A percentile compares a stretch with the other conserved stretches of the same genome.
Evolutionary conservation across 2,797 vertebrate species (phyloP).

Genomic region (Toxotes lorentzi): DNA sequence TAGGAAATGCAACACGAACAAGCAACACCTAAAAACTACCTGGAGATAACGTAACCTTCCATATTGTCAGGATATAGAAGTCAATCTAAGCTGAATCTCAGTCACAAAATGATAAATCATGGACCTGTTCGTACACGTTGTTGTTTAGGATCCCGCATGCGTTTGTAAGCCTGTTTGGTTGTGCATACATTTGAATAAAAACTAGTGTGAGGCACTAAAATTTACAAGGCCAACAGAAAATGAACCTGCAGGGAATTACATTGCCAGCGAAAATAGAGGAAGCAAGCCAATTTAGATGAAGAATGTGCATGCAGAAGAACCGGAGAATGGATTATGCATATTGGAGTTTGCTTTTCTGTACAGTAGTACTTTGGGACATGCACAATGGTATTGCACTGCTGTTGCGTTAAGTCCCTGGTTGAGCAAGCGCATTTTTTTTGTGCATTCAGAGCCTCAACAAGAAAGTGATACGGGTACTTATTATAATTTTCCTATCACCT

Average conservation of each 20-base stretch:
- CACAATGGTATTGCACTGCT: neutral
- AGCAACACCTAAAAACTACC: neutral
- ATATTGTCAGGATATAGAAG: neutral
- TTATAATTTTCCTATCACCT: conserved; percentile 33
- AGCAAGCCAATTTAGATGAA: conserved; percentile 52
- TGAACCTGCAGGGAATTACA: conserved; percentile 48
- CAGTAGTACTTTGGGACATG: neutral
- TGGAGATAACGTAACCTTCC: neutral
- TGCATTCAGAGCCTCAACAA: neutral
- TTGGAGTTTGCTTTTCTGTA: conserved; percentile 8
- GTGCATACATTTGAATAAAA: conserved; percentile 63
- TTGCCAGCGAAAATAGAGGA: conserved; percentile 53
- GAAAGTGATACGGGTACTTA: neutral
- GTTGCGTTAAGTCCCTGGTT: neutral
- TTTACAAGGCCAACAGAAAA: conserved; percentile 51
- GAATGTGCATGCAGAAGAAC: conserved; percentile 25
- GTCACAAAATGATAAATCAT: conserved; percentile 10
- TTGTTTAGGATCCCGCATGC: neutral
- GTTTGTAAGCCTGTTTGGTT: conserved; percentile 34
- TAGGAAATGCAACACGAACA: neutral
- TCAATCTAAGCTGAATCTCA: neutral
- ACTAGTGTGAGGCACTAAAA: conserved; percentile 27
- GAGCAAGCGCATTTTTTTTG: conserved; percentile 4
- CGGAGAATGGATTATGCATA: conserved; percentile 14
- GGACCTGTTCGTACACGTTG: neutral